Evolutionary conservation across 2,888 invertebrate species (phyloP).

Genomic region (Philereme transversata): DNA sequence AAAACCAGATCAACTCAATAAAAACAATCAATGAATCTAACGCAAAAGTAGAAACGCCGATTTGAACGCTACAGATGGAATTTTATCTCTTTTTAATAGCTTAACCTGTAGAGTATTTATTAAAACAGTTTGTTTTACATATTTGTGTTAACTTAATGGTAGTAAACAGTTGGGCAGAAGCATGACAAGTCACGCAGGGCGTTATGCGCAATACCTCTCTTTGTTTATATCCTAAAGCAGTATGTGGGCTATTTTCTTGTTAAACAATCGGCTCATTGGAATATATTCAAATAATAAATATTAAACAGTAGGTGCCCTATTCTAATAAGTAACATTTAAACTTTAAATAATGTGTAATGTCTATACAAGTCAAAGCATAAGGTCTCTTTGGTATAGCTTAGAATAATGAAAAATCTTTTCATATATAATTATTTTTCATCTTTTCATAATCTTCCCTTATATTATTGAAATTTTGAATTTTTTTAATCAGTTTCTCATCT

Average conservation of each 20-base stretch:
- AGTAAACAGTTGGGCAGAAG: slow-evolving; percentile 46
- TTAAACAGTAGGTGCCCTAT: slow-evolving; percentile 21
- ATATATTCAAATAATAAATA: slow-evolving; percentile 35
- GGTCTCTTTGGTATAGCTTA: neutral
- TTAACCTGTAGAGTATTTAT: slow-evolving; percentile 49
- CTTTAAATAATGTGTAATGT: slow-evolving; percentile 1
- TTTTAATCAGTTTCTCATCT: no score
- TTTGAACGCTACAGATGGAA: slow-evolving; percentile 45
- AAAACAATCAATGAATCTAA: slow-evolving; percentile 48
- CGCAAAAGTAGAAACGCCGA: slow-evolving; percentile 55
- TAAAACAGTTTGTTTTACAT: slow-evolving; percentile 59
- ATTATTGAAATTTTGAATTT: no score
- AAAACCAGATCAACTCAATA: slow-evolving; percentile 37
- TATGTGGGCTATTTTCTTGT: slow-evolving; percentile 52
- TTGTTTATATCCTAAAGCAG: slow-evolving; percentile 51
- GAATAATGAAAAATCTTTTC: no score
- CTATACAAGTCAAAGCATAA: neutral
- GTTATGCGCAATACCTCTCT: slow-evolving; percentile 48
- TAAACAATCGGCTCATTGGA: slow-evolving; percentile 46
- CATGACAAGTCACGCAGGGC: slow-evolving; percentile 54
- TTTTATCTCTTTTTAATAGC: slow-evolving; percentile 62
- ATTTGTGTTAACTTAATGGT: slow-evolving; percentile 55
- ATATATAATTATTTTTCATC: no score
- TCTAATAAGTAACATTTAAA: slow-evolving; percentile 12
- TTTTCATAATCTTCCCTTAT: no score